phyloP scores from a whole-genome alignment of 2,113 vertebrate genomes.

The Sminthopsis crassicaudata region DNA sequence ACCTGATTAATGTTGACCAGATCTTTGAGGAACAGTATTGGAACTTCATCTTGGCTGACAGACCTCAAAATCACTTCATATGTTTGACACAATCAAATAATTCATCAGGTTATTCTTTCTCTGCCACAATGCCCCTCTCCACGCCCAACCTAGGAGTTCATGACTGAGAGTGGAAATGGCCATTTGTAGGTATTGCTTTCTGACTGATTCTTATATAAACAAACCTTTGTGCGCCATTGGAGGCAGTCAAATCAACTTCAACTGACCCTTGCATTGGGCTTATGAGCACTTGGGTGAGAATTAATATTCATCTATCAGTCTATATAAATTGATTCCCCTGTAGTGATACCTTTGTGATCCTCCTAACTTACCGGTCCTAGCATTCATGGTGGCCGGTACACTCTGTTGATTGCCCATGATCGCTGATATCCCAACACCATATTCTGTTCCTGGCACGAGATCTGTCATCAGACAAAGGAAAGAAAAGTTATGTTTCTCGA shows the following conservation, averaged over 20 bases:
- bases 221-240: neutral
- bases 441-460: conserved; percentile 96
- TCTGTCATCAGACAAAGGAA: conserved; percentile 81
- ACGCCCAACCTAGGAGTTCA: neutral
- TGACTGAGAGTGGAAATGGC: neutral
- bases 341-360: neutral
- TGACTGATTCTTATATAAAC: neutral
- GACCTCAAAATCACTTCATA: neutral
- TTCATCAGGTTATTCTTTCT: neutral
- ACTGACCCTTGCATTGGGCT: neutral
- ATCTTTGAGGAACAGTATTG: neutral
- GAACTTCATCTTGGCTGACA: neutral
- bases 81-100: neutral
- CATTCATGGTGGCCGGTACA: conserved; percentile 96
- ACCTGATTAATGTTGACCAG: neutral
- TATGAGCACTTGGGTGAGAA: no score
- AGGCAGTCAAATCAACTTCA: neutral
- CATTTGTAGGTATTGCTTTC: neutral
- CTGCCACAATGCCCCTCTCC: neutral
- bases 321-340: neutral
- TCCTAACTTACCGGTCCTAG: conserved; percentile 92
- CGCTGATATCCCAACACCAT: conserved; percentile 95
- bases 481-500: conserved; percentile 30
- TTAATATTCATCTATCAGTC: neutral
- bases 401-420: conserved; percentile 93